These are phyloP conservation scores for Mirza zaza DNA, from an alignment of 2,113 vertebrate species.

Conservation along the genomic window DNA sequence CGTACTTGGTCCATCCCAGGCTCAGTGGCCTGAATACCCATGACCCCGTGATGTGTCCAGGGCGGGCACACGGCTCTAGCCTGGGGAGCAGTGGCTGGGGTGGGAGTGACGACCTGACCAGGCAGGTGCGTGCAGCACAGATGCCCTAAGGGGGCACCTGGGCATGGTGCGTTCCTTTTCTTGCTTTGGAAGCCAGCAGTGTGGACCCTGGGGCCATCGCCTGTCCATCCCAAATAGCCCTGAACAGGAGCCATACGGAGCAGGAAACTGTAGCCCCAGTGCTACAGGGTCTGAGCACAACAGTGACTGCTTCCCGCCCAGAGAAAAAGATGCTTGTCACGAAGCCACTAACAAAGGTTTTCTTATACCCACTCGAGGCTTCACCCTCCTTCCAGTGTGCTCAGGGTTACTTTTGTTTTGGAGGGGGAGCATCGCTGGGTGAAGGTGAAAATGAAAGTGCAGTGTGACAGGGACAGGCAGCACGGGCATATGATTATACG, in stretches of 20 bases:
- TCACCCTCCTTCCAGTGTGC: background rate
- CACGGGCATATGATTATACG: rapidly evolving
- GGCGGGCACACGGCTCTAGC: background rate
- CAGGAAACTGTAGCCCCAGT: background rate
- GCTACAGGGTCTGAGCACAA: rapidly evolving
- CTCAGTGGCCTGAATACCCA: background rate
- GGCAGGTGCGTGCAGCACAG: no score
- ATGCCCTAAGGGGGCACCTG: rapidly evolving
- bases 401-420: background rate
- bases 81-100: background rate
- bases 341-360: background rate
- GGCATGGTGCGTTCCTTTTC: no score
- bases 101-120: background rate
- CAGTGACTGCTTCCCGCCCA: background rate
- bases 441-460: background rate
- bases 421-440: rapidly evolving
- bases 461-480: rapidly evolving
- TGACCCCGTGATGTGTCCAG: background rate
- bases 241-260: background rate
- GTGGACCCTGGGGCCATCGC: background rate
- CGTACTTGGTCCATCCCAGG: background rate
- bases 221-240: background rate
- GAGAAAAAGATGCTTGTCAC: background rate
- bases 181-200: background rate
- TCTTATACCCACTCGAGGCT: rapidly evolving